Evolutionary conservation across 2,888 invertebrate species (phyloP), one percentile per base, ranked within the genome.

Genomic region (Drosophila monieri): DNA sequence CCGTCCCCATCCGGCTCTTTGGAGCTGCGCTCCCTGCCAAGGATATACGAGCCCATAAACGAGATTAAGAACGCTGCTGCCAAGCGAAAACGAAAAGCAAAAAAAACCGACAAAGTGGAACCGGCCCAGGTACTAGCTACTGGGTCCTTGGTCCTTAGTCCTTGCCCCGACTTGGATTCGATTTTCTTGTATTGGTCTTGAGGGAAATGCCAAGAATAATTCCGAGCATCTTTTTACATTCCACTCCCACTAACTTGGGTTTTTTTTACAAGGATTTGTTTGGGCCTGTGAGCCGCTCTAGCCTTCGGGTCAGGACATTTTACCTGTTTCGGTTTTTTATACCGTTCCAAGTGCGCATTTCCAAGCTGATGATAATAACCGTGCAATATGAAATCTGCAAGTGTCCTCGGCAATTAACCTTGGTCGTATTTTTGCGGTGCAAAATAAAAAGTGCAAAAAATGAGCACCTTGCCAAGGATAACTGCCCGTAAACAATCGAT

Each of bases 31-130:
- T 49, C 44, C 47, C 35, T 62, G 64, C 55, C 73, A 62, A 80
- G 76, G 77, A 89, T 88, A 76, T 88, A 89, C 73, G 85, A 84
- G 76, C 70, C 78, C 73, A 83, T 84, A 85, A 85, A 79, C 77
- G 81, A 86, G 88, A 89, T 89, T 89, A 84, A 84, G 79, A 80
- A 70, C 62, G 52, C 62, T 62, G 70, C 71, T 70, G 81, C 80
- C 64, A 64, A 53, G 37, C 23, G 37, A 43, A 30, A 61, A 61
- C 46, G 69, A 78, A 70, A 70, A 73, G 65, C 27, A 9, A 70
- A 65, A 65, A 65, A 73, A 67, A 15, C 35, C 35, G 32, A 25
- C 25, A 14, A 27, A 78, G 67, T 67, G 74, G 56, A 67, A 64
- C 66, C 64, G 72, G 61, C 71, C 53, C 72, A 73, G 76, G 78